phyloP scores from a whole-genome alignment of 2,113 vertebrate species.

The Myiozetetes cayanensis region DNA sequence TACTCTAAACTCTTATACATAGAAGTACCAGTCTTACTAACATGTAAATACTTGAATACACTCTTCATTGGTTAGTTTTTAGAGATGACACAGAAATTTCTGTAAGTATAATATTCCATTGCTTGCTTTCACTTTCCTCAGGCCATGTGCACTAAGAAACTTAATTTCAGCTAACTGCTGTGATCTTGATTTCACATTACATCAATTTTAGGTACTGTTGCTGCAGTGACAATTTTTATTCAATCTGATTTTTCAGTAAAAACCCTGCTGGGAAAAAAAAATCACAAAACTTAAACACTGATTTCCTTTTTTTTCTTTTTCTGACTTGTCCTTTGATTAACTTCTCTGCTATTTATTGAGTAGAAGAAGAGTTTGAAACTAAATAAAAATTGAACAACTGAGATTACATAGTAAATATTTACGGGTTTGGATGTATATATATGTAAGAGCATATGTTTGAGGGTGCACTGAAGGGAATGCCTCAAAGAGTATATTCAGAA shows the following conservation, averaged over 20 bases:
- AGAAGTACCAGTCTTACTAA: not conserved
- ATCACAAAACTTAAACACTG: not conserved
- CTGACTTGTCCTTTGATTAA: not conserved
- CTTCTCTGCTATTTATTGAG: not conserved
- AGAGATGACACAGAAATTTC: not conserved
- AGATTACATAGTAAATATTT: not conserved
- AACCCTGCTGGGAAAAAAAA: not conserved
- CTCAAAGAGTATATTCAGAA: not conserved
- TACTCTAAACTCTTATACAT: not conserved
- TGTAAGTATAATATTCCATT: not conserved
- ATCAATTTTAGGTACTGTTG: not conserved
- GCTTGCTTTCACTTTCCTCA: not conserved
- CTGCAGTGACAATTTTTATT: not conserved
- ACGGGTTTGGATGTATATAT: not conserved
- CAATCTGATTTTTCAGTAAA: not conserved
- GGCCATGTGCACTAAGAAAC: not conserved
- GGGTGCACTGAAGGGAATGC: not conserved
- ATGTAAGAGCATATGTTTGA: not conserved
- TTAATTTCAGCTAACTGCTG: not conserved
- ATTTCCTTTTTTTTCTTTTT: not conserved
- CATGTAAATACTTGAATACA: not conserved
- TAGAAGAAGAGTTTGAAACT: not conserved
- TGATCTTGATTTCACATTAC: not conserved
- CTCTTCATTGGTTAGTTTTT: not conserved
- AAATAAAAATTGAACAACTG: not conserved